Evolutionary conservation across 2,797 vertebrate genomes (phyloP).

Genomic region (Buceros bicornis): DNA sequence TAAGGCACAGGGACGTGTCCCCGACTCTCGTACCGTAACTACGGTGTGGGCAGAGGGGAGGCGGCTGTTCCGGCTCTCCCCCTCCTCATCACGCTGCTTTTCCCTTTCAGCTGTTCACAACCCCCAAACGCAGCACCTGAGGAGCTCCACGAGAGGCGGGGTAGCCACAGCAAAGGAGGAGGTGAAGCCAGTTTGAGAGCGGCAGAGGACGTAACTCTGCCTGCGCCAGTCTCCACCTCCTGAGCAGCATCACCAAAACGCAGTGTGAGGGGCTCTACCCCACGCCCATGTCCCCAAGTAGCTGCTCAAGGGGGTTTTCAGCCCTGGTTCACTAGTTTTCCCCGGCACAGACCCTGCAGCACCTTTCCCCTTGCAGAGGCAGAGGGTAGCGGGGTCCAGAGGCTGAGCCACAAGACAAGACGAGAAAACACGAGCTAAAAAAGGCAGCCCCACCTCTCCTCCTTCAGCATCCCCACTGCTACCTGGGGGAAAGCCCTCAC

Average conservation of each 20-base stretch:
- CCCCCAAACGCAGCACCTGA: background rate
- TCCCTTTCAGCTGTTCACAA: background rate
- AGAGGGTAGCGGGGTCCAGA: background rate
- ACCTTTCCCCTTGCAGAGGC: background rate
- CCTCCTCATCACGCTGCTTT: background rate
- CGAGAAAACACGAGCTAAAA: background rate
- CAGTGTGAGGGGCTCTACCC: fast-evolving
- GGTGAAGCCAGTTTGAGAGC: background rate
- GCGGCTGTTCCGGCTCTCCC: background rate
- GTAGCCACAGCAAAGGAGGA: background rate
- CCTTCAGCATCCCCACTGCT: background rate
- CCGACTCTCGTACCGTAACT: background rate
- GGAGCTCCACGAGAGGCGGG: background rate
- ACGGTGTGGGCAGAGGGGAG: background rate
- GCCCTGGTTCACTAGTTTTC: background rate
- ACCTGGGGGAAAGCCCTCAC: background rate
- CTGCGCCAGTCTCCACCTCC: background rate
- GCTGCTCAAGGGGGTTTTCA: background rate
- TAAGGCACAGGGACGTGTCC: fast-evolving
- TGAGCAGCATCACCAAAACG: background rate
- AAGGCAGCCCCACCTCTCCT: background rate
- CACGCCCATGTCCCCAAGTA: fast-evolving
- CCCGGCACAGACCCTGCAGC: background rate
- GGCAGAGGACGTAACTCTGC: background rate
- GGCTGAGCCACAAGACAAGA: background rate